Conservation (phyloP, 2,888 invertebrate genomes). For the Acanthoscelides obtectus region DNA sequence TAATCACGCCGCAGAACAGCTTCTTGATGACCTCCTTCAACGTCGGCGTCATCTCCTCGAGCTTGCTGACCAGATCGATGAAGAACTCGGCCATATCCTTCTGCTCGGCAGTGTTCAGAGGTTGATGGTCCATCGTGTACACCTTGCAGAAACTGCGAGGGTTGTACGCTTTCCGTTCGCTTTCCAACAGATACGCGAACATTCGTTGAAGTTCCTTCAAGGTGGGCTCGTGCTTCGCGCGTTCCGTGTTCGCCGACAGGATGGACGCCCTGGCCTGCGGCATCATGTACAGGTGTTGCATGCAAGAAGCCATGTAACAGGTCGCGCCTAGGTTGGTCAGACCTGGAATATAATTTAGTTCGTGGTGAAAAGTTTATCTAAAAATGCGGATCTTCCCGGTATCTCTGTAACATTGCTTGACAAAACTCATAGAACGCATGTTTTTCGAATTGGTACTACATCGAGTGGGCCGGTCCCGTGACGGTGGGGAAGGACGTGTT, state of each 20-base stretch:
- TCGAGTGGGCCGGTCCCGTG: no score
- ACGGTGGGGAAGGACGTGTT: no score
- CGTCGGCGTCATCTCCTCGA: constrained; percentile 93
- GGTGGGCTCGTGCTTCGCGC: constrained; percentile 76
- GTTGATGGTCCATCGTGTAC: constrained; percentile 96
- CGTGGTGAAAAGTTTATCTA: no score
- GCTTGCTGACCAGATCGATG: constrained; percentile 90
- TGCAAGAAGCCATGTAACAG: constrained; percentile 96
- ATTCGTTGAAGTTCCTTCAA: constrained; percentile 86
- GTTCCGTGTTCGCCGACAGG: constrained; percentile 65
- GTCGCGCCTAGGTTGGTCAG: constrained; percentile 93
- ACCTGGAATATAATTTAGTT: no score
- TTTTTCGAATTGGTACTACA: no score
- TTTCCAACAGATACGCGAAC: constrained; percentile 93
- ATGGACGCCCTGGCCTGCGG: constrained; percentile 86
- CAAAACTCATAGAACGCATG: no score
- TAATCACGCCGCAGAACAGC: constrained; percentile 88
- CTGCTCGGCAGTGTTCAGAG: constrained; percentile 92
- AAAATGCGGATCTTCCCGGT: no score
- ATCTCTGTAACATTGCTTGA: no score
- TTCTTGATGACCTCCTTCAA: constrained; percentile 85
- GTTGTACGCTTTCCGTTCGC: constrained; percentile 92
- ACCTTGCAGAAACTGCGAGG: constrained; percentile 61
- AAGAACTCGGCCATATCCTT: constrained; percentile 99
- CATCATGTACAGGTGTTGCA: constrained; percentile 98